A percentile compares a stretch with the other conserved stretches of the same genome.
Evolutionary conservation across 2,113 vertebrate genomes (phyloP).

Genomic region (Xerus inauris): DNA sequence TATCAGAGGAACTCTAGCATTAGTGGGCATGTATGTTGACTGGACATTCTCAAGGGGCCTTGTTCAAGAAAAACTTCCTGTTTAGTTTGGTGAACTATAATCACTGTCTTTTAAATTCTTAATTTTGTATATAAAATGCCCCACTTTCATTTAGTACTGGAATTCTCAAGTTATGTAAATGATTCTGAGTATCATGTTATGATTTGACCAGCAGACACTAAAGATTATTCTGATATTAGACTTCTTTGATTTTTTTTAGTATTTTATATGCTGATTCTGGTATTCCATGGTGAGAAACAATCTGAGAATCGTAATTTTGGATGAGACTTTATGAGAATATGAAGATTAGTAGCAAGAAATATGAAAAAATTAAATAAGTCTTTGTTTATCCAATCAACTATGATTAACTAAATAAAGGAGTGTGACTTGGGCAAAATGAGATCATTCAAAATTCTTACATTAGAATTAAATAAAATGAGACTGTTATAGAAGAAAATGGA

Average conservation of each 20-base stretch:
- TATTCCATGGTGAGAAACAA: background rate
- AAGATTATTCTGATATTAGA: background rate
- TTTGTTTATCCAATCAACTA: background rate
- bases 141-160: background rate
- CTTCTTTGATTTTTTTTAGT: background rate
- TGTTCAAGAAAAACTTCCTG: accelerated
- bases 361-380: background rate
- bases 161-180: background rate
- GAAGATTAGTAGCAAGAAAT: background rate
- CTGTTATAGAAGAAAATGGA: background rate
- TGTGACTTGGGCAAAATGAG: background rate
- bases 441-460: background rate
- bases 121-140: background rate
- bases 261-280: background rate
- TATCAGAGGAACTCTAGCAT: background rate
- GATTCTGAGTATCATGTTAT: background rate
- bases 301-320: background rate
- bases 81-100: background rate
- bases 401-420: background rate
- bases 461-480: slow-evolving; percentile 12
- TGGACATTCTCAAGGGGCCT: too few relatives aligned
- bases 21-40: background rate
- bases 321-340: background rate
- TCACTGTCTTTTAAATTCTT: background rate
- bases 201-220: background rate